Evolutionary conservation across 2,888 invertebrate genomes (phyloP).

Genomic region (Noctua janthina): DNA sequence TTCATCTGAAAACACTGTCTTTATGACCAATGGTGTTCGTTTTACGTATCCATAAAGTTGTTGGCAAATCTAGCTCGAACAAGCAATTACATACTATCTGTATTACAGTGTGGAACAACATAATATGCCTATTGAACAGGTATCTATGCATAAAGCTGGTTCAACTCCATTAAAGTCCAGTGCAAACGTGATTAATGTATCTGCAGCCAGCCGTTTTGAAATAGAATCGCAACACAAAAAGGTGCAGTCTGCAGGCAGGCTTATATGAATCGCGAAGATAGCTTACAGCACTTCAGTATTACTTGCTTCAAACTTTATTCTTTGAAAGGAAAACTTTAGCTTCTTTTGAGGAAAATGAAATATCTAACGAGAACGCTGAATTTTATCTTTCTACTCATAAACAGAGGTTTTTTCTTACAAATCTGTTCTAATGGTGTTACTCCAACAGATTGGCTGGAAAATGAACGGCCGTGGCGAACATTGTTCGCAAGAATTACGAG

Average conservation of each 20-base stretch:
- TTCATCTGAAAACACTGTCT: slow-evolving; percentile 31
- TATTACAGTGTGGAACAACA: slow-evolving; percentile 27
- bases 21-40: slow-evolving; percentile 18
- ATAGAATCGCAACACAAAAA: slow-evolving; percentile 62
- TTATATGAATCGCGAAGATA: slow-evolving; percentile 39
- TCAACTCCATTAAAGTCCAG: slow-evolving; percentile 58
- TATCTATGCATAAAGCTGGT: slow-evolving; percentile 63
- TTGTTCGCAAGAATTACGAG: slow-evolving; percentile 39
- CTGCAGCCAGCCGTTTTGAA: slow-evolving; percentile 56
- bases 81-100: slow-evolving; percentile 31
- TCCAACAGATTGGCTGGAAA: slow-evolving; percentile 24
- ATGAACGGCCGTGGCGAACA: slow-evolving; percentile 6
- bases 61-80: slow-evolving; percentile 18
- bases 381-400: slow-evolving; percentile 23
- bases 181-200: slow-evolving; percentile 66
- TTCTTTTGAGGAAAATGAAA: slow-evolving; percentile 22
- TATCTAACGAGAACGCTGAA: slow-evolving; percentile 10
- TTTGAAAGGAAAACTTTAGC: neutral
- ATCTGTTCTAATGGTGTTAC: slow-evolving; percentile 1
- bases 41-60: slow-evolving; percentile 42
- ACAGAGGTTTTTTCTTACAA: slow-evolving; percentile 22
- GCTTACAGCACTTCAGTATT: slow-evolving; percentile 20
- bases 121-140: slow-evolving; percentile 58
- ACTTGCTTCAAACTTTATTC: slow-evolving; percentile 20
- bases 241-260: slow-evolving; percentile 47